Evolutionary conservation across 2,888 invertebrate species (phyloP), one percentile per base, ranked within the genome.

Genomic region (Entomobrya proxima): DNA sequence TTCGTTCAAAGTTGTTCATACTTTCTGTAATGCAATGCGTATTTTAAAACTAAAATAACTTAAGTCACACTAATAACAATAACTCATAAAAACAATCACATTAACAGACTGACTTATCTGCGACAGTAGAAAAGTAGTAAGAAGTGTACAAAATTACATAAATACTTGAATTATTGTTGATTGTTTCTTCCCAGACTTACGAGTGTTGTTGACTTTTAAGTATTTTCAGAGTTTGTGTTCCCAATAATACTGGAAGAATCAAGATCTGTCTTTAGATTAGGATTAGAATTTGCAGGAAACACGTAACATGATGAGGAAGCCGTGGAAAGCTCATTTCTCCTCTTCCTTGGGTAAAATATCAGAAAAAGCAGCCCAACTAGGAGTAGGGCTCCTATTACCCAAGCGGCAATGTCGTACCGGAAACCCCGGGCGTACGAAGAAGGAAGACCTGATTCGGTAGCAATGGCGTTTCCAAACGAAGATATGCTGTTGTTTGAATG

Each of bases 361-460:
- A 18, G 21, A 64, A 55, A 0, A 21, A 44, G 40, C 21, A 77
- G 18, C 58, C 78, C 55, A 11, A 78, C 32, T 1, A 78, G 35
- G 7, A 74, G 3, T 35, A 76, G 13, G 18, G 78, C 69, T 7
- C 78, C 84, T 13, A 52, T 40, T 13, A 58, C 24, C 40, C 44
- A 72, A 2, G 67, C 72, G 9, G 55, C 77, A 69, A 77, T 55
- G 40, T 40, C 69, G 30, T 67, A 77, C 5, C 76, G 84, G 52
- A 77, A 78, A 18, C 58, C 37, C 37, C 32, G 13, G n/a, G 27
- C 24, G 15, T 24, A 37, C 13, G 76, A 76, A 2, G 35, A 21
- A 18, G 37, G 32, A 30, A 55, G 35, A 15, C 13, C 40, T 37
- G 77, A 27, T 9, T 64, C 52, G 6, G 64, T n/a, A 15, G 9